Conservation (phyloP, 2,113 vertebrate genomes). For the Pollimyrus isidori region DNA sequence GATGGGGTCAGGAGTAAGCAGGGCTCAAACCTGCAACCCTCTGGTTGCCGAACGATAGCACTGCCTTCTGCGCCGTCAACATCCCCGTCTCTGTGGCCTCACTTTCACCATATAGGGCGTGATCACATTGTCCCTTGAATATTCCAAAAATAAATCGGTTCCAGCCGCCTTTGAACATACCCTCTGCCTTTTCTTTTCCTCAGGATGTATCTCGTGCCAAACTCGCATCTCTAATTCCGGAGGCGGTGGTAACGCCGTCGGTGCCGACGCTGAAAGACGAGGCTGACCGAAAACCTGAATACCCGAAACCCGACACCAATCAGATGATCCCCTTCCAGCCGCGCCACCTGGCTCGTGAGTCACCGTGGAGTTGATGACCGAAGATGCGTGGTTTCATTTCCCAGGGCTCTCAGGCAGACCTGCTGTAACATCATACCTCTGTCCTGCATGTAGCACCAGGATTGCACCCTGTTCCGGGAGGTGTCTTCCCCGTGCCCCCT, state of each 20-base stretch:
- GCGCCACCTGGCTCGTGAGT: slow-evolving; percentile 91
- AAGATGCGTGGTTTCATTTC: neutral
- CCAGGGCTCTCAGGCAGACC: neutral
- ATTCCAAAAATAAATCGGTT: neutral
- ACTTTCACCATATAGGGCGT: neutral
- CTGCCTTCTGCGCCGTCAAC: too few species aligned
- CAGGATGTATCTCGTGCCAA: slow-evolving; percentile 96
- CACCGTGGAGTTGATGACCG: neutral
- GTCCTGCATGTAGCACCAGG: slow-evolving; percentile 72
- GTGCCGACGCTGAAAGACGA: slow-evolving; percentile 85
- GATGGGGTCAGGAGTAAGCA: too few species aligned
- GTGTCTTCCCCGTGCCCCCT: slow-evolving; percentile 93
- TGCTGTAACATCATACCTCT: slow-evolving; percentile 2
- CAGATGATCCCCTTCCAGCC: slow-evolving; percentile 99
- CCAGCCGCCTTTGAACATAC: neutral
- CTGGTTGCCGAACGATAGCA: too few species aligned
- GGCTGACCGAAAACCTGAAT: slow-evolving; percentile 88
- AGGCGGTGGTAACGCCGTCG: slow-evolving; percentile 87
- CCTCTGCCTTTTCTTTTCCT: neutral
- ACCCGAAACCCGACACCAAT: slow-evolving; percentile 94
- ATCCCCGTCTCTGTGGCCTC: neutral
- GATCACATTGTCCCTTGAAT: neutral
- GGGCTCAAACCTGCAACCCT: too few species aligned
- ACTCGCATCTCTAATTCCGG: slow-evolving; percentile 80
- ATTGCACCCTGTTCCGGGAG: slow-evolving; percentile 90